Evolutionary conservation across 2,888 invertebrate genomes (phyloP), one percentile per base, ranked within the genome.

Genomic region (Chesias legatella): DNA sequence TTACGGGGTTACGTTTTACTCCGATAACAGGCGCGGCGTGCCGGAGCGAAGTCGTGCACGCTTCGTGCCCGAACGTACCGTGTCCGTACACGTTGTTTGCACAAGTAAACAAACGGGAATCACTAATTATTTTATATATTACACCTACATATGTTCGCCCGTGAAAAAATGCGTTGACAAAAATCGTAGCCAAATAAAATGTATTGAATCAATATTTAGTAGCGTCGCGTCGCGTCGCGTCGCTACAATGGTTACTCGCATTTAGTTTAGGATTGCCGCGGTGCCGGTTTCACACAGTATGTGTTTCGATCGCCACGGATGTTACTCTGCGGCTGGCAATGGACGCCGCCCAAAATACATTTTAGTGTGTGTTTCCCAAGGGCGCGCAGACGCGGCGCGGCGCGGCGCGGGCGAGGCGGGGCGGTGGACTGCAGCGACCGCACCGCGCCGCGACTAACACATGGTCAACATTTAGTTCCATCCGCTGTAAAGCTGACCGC

Each of bases 321-420:
- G 76, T 75, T 73, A 73, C 79, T 74, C 62, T 67, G 77, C 72
- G 76, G 76, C 79, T 80, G 80, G 83, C 83, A 83, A 79, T 83
- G 79, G 77, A 73, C 71, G 71, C 70, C 53, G 76, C 82, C 75
- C 74, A 80, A 85, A 83, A 85, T 85, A 85, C 59, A 73, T 79
- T 85, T 83, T 82, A 82, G 80, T 80, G 81, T 84, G 74, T 71
- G 72, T 74, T 76, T 70, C 66, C 71, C 85, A 85, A 84, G 85
- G 84, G 83, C 85, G 73, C 34, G 27, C 45, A 27, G 39, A 33
- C 20, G 40, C 36, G 50, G 46, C n/a, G 37, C 33, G 39, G 21
- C 31, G 38, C 35, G 36, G 37, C 36, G 32, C 24, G 25, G 25
- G 30, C 34, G 43, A 80, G 80, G 80, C 81, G 72, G 7, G 11